These are phyloP conservation scores for Cephus sareptanus DNA, from an alignment of 2,888 invertebrate species.

Conservation along the genomic window DNA sequence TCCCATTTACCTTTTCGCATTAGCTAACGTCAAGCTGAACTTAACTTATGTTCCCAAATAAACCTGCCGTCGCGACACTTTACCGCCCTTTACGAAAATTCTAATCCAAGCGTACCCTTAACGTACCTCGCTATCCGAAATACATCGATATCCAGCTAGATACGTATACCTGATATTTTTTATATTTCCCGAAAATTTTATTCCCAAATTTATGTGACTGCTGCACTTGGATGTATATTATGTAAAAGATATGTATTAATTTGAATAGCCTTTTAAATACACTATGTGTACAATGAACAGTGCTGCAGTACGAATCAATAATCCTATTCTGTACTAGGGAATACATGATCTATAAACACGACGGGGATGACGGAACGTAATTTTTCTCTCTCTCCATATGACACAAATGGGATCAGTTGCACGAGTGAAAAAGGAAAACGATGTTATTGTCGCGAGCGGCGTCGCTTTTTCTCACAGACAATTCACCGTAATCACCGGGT, in stretches of 20 bases:
- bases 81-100: not conserved
- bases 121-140: not conserved
- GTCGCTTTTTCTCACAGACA: slow-evolving; percentile 25
- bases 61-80: not conserved
- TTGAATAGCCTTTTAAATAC: too few species aligned
- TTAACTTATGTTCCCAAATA: not conserved
- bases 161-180: not conserved
- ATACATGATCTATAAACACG: too few species aligned
- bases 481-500: slow-evolving; percentile 35
- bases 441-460: slow-evolving; percentile 6
- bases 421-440: not conserved
- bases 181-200: not conserved
- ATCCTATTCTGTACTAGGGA: too few species aligned
- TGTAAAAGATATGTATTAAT: too few species aligned
- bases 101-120: not conserved
- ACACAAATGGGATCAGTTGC: too few species aligned
- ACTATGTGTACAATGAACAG: too few species aligned
- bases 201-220: not conserved
- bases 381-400: too few species aligned
- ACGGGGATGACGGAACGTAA: too few species aligned
- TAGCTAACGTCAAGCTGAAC: not conserved
- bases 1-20: not conserved
- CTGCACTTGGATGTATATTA: not conserved
- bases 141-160: not conserved
- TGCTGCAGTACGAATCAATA: too few species aligned